These are phyloP conservation scores for Amphibalanus amphitrite DNA, from an alignment of 1,140 invertebrate genomes.

Conservation along the genomic window DNA sequence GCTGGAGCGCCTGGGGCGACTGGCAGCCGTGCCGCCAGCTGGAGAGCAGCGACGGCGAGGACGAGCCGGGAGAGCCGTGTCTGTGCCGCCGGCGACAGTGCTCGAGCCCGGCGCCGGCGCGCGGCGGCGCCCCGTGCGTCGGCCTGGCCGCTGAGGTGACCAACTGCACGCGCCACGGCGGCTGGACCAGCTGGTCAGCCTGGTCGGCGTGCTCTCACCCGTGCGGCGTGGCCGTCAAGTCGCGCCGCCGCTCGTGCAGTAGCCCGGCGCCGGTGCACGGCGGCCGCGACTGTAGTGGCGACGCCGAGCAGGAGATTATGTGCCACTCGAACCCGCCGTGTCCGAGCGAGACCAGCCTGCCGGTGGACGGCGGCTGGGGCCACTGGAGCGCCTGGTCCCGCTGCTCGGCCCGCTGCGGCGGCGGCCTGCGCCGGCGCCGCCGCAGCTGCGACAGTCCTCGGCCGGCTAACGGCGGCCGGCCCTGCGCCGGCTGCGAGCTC, in stretches of 20 bases:
- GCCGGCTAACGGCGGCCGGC: constrained; percentile 33
- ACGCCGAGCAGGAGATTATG: constrained; percentile 43
- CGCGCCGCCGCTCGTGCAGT: constrained; percentile 24
- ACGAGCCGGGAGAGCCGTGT: constrained; percentile 46
- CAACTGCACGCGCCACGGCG: constrained; percentile 32
- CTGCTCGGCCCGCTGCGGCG: constrained; percentile 31
- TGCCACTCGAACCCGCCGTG: constrained; percentile 62
- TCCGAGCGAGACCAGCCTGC: constrained; percentile 36
- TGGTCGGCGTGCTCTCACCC: constrained; percentile 29
- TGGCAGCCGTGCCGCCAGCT: constrained; percentile 41
- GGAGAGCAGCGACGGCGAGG: constrained; percentile 19
- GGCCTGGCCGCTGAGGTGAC: constrained; percentile 30
- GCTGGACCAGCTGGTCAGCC: constrained; percentile 29
- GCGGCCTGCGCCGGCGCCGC: constrained; percentile 27
- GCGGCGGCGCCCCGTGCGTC: constrained; percentile 43
- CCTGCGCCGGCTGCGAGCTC: constrained; percentile 44
- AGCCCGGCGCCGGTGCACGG: constrained; percentile 27
- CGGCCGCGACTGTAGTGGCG: constrained; percentile 25
- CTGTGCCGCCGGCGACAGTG: constrained; percentile 57
- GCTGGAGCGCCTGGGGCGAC: constrained; percentile 50
- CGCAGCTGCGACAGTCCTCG: constrained; percentile 27
- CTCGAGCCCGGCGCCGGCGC: constrained; percentile 58
- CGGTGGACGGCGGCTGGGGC: constrained; percentile 52
- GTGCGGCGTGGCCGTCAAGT: constrained; percentile 42
- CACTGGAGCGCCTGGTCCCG: constrained; percentile 49